These are phyloP conservation scores for Apotomis betuletana DNA, from an alignment of 2,888 invertebrate species.

Conservation along the genomic window DNA sequence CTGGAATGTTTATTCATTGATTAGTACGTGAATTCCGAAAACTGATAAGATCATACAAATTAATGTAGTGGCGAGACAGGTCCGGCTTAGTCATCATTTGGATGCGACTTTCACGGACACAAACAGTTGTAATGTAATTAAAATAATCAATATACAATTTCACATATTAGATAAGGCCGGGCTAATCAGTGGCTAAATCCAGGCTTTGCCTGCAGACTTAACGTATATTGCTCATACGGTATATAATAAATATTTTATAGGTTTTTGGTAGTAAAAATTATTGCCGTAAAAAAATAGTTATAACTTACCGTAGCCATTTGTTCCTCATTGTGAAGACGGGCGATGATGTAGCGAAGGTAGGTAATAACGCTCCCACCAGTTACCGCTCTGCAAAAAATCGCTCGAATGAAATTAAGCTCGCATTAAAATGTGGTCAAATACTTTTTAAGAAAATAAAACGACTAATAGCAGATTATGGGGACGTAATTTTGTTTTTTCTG, in stretches of 20 bases:
- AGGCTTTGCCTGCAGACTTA: too few species aligned
- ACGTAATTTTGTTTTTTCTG: too few species aligned
- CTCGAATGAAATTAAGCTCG: conserved; percentile 8
- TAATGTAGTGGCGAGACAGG: not conserved
- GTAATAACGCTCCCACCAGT: conserved; percentile 55
- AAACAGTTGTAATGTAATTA: too few species aligned
- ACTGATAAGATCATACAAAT: not conserved
- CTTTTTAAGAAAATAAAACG: not conserved
- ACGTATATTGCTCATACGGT: too few species aligned
- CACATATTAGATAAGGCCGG: too few species aligned
- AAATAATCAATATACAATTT: too few species aligned
- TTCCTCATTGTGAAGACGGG: conserved; percentile 62
- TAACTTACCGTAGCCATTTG: conserved; percentile 63
- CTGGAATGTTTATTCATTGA: conserved; percentile 49
- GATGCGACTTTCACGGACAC: not conserved
- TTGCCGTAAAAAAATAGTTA: too few species aligned
- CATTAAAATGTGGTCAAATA: not conserved
- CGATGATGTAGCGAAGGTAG: conserved; percentile 61
- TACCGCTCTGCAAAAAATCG: conserved; percentile 52
- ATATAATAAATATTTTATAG: too few species aligned
- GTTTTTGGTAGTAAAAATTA: too few species aligned
- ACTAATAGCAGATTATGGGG: too few species aligned
- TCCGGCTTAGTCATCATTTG: not conserved
- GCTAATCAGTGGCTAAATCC: too few species aligned
- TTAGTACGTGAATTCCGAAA: not conserved